Evolutionary conservation across 1,140 invertebrate species (phyloP), one percentile per base, ranked within the genome.

Genomic region (Varroa destructor): DNA sequence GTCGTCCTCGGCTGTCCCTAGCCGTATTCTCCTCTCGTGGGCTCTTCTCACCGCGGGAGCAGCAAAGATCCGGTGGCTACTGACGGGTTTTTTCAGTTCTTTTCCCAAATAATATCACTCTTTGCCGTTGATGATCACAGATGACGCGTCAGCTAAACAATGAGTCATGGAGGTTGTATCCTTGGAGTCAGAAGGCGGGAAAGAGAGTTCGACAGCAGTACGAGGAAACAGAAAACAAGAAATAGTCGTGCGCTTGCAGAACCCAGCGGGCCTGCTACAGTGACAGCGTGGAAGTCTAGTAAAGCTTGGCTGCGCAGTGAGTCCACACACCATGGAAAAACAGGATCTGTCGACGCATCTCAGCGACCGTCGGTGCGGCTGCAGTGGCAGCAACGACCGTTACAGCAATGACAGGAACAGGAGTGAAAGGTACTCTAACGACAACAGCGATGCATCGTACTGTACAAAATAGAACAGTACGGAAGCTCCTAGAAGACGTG

Each of bases 21-120:
- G 46, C 46, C 46, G 3, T 8, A 3, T 8, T 51, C 4, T 51
- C 46, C 46, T 51, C 46, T 8, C 46, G 46, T 51, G 46, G 46
- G 8, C 46, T 67, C 61, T 67, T 67, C 61, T 37, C 57, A 36
- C 12, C 3, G 25, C 40, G 25, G 55, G 10, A 56, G 12, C 40
- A 6, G 57, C 57, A 36, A 5, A 56, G 25, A 12, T 12, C 57
- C 25, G 25, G 25, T 58, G 3, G 4, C 40, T 40, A 37, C 46
- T 46, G 61, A 43, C 61, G 61, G 40, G 2, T 12, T 67, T 37
- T 12, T 67, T 46, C 46, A 4, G 2, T 40, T 37, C 12, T 40
- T 46, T 12, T 67, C 40, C 61, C 46, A 67, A 67, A 67, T 67
- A 67, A 67, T 67, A 67, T 67, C 61, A 67, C 61, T 67, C 61